phyloP scores from a whole-genome alignment of 2,888 invertebrate genomes.

The Acanthosepion pharaonis region DNA sequence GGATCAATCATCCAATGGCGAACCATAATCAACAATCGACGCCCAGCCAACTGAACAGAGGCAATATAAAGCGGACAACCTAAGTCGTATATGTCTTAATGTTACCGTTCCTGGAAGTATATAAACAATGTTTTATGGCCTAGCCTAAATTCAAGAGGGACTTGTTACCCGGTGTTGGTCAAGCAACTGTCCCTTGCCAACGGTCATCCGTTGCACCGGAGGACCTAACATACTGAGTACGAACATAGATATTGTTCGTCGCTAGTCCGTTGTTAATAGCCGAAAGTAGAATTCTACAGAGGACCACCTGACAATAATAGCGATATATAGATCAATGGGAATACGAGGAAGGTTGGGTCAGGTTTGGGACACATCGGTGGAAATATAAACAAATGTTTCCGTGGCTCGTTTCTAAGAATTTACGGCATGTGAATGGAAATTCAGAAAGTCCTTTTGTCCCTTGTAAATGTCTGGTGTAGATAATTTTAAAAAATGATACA shows the following conservation, averaged over 20 bases:
- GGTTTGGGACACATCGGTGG: neutral
- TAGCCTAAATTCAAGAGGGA: neutral
- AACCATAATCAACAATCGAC: neutral
- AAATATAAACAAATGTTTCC: conserved; percentile 13
- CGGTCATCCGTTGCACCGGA: neutral
- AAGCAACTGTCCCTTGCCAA: neutral
- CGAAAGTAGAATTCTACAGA: neutral
- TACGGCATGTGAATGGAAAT: neutral
- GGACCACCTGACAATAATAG: neutral
- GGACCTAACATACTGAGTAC: neutral
- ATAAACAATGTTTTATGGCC: conserved; percentile 12
- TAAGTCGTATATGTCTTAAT: neutral
- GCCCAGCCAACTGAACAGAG: neutral
- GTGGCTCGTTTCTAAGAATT: neutral
- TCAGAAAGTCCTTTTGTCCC: neutral
- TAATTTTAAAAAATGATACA: neutral
- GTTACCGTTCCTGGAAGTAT: neutral
- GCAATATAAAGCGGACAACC: neutral
- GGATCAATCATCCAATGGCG: neutral
- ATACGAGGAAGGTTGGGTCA: neutral
- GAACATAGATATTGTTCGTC: neutral
- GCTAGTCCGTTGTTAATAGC: neutral
- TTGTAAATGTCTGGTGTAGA: neutral
- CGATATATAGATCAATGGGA: neutral
- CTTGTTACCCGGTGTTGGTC: conserved; percentile 15